Evolutionary conservation across 1,140 invertebrate genomes (phyloP).

Genomic region (Drosophila cardini): DNA sequence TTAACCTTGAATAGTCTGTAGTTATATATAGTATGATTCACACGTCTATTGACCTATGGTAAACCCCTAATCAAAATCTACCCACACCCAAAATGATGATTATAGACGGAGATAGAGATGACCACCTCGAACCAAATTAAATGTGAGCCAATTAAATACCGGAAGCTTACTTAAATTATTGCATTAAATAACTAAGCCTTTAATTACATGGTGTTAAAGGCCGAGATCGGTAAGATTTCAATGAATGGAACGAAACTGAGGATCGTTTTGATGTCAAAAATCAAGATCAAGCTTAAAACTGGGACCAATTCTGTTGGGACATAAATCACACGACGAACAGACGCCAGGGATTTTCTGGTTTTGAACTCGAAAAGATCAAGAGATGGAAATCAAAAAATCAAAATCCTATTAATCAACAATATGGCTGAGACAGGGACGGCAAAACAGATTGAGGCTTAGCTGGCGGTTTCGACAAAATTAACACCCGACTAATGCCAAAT

Average conservation of each 20-base stretch:
- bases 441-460: slow-evolving; percentile 14
- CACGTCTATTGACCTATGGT: slow-evolving; percentile 52
- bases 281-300: background rate
- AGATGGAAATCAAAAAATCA: slow-evolving; percentile 58
- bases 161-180: slow-evolving; percentile 78
- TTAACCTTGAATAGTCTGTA: slow-evolving; percentile 49
- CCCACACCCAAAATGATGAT: slow-evolving; percentile 43
- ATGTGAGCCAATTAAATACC: slow-evolving; percentile 70
- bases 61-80: slow-evolving; percentile 56
- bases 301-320: slow-evolving; percentile 17
- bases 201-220: slow-evolving; percentile 59
- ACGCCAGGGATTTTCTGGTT: slow-evolving; percentile 48
- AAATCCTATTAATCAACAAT: slow-evolving; percentile 78
- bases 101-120: slow-evolving; percentile 1
- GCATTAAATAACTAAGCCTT: slow-evolving; percentile 73
- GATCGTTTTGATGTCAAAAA: slow-evolving; percentile 18
- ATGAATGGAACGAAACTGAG: slow-evolving; percentile 51
- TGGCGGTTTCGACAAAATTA: slow-evolving; percentile 57
- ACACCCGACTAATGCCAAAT: slow-evolving; percentile 73
- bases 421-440: slow-evolving; percentile 5
- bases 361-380: slow-evolving; percentile 47
- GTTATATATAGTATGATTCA: slow-evolving; percentile 25
- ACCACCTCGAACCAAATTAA: slow-evolving; percentile 57
- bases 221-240: slow-evolving; percentile 36
- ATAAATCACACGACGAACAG: slow-evolving; percentile 66